A percentile compares a stretch with the other conserved stretches of the same genome.
These are phyloP conservation scores for Leontopithecus rosalia DNA, from an alignment of 2,797 vertebrate species.

Conservation along the genomic window DNA sequence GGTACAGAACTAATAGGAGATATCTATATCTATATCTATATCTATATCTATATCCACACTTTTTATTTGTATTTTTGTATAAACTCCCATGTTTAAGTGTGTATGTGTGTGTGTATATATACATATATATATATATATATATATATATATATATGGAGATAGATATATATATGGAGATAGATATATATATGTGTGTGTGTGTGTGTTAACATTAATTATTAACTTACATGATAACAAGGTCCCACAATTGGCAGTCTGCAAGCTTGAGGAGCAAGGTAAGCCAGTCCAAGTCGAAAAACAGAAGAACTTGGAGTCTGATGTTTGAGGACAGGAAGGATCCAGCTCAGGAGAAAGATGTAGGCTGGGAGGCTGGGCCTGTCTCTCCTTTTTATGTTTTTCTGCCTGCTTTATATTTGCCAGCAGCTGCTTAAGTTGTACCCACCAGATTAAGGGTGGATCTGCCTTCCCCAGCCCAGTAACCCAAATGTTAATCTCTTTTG, in stretches of 20 bases:
- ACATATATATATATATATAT: accelerated
- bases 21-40: no score
- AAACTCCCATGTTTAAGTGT: no score
- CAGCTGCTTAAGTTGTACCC: not conserved
- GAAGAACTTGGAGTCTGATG: not conserved
- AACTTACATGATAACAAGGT: not conserved
- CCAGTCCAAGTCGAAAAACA: not conserved
- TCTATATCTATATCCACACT: no score
- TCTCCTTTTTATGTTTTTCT: not conserved
- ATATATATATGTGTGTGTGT: not conserved
- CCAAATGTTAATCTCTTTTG: not conserved
- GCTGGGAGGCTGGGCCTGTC: not conserved
- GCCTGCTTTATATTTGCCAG: not conserved
- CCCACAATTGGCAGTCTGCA: not conserved
- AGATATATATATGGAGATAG: no score
- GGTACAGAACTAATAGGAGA: no score
- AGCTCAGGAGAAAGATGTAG: not conserved
- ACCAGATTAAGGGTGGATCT: not conserved
- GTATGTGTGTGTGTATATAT: accelerated
- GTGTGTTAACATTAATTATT: not conserved
- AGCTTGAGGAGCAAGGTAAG: not conserved
- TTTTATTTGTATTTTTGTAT: no score
- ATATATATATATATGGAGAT: no score
- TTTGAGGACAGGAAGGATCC: not conserved
- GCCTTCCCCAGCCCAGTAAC: not conserved